phyloP scores from a whole-genome alignment of 2,797 vertebrate species.

The Crenichthys baileyi region DNA sequence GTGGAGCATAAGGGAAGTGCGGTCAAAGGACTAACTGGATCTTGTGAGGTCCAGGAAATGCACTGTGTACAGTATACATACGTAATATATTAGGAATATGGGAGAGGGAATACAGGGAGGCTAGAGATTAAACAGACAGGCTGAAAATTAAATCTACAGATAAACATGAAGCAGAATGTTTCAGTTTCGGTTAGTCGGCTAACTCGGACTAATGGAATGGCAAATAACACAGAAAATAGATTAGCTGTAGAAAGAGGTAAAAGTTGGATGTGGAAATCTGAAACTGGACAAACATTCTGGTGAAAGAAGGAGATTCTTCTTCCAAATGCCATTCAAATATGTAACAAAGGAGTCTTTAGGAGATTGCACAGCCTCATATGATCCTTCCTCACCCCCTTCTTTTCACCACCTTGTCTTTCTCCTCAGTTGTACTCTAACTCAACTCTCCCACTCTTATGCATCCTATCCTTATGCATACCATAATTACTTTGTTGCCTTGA shows the following conservation, averaged over 20 bases:
- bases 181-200: neutral
- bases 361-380: slow-evolving; percentile 35
- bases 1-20: slow-evolving; percentile 57
- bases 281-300: slow-evolving; percentile 17
- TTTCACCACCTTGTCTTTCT: slow-evolving; percentile 6
- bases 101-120: neutral
- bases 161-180: slow-evolving; percentile 6
- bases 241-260: neutral
- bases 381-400: neutral
- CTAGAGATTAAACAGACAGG: slow-evolving; percentile 8
- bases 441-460: slow-evolving; percentile 31
- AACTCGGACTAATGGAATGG: slow-evolving; percentile 6
- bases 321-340: slow-evolving; percentile 52
- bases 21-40: slow-evolving; percentile 1
- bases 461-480: slow-evolving; percentile 57
- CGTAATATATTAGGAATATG: slow-evolving; percentile 13
- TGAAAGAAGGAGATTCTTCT: slow-evolving; percentile 14
- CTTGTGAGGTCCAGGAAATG: neutral
- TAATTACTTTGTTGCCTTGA: slow-evolving; percentile 68
- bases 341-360: slow-evolving; percentile 46
- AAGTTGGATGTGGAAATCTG: slow-evolving; percentile 5
- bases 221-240: slow-evolving; percentile 7
- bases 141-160: slow-evolving; percentile 12
- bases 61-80: neutral
- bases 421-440: slow-evolving; percentile 24